These are phyloP conservation scores for Neosilurus mollespiculum DNA, from an alignment of 2,797 vertebrate species.

Conservation along the genomic window DNA sequence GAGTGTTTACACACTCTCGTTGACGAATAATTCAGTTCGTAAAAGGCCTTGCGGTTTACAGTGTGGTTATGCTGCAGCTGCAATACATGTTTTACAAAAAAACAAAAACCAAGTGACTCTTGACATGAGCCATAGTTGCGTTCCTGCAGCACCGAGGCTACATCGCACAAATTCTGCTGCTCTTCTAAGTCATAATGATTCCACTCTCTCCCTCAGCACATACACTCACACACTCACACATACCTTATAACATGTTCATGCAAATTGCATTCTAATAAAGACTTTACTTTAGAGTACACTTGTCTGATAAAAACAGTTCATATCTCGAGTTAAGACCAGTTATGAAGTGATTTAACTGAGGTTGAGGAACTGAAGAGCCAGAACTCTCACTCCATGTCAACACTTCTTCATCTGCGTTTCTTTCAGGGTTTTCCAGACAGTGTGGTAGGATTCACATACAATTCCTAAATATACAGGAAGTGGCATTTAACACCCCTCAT, in stretches of 20 bases:
- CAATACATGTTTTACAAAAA: slow-evolving; percentile 17
- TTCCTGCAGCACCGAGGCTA: neutral
- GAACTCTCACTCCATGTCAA: neutral
- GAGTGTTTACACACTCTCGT: no score
- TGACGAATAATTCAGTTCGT: slow-evolving; percentile 35
- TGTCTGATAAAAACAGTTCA: neutral
- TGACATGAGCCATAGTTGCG: neutral
- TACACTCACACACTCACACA: neutral
- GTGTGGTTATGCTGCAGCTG: neutral
- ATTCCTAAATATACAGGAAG: neutral
- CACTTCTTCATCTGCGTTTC: neutral
- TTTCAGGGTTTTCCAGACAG: neutral
- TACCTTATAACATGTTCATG: neutral
- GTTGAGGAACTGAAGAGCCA: neutral
- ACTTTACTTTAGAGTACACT: neutral
- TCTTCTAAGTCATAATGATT: neutral
- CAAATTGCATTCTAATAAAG: neutral
- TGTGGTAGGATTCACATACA: neutral
- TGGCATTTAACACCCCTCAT: neutral
- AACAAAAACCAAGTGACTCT: slow-evolving; percentile 14
- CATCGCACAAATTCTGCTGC: neutral
- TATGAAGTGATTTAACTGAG: neutral
- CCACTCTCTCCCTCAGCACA: neutral
- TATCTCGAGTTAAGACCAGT: neutral
- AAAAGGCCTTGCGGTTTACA: slow-evolving; percentile 8